Conservation (phyloP, 37 sponge, comb jelly and placozoan species). For the Mnemiopsis leidyi region DNA sequence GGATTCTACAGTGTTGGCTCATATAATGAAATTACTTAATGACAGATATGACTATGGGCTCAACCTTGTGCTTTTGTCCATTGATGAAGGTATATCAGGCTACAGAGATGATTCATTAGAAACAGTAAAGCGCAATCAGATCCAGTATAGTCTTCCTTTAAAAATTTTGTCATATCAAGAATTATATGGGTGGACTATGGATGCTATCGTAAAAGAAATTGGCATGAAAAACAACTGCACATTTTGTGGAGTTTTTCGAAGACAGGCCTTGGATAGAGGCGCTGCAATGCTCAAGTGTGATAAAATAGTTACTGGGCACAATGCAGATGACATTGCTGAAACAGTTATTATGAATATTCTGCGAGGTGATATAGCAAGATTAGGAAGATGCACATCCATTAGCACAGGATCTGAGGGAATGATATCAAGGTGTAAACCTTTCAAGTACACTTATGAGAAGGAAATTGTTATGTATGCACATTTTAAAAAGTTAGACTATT, state of each 20-base stretch:
- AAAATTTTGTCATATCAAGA: slow-evolving; percentile 94
- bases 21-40: slow-evolving; percentile 88
- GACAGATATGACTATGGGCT: slow-evolving; percentile 88
- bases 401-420: slow-evolving; percentile 87
- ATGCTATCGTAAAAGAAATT: slow-evolving; percentile 91
- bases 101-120: slow-evolving; percentile 97
- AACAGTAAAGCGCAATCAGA: slow-evolving; percentile 87
- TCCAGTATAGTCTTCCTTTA: slow-evolving; percentile 84
- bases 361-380: slow-evolving; percentile 92
- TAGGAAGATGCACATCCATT: slow-evolving; percentile 86
- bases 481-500: slow-evolving; percentile 96
- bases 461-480: slow-evolving; percentile 99
- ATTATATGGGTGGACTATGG: slow-evolving; percentile 99
- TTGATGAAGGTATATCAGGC: slow-evolving; percentile 97
- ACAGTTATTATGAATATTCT: slow-evolving; percentile 97
- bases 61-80: slow-evolving; percentile 79
- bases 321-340: slow-evolving; percentile 99
- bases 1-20: slow-evolving; percentile 96
- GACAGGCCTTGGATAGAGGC: slow-evolving; percentile 96
- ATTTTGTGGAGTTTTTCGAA: slow-evolving; percentile 97
- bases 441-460: slow-evolving; percentile 98
- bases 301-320: slow-evolving; percentile 96
- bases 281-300: slow-evolving; percentile 83
- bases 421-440: slow-evolving; percentile 92
- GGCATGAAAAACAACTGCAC: slow-evolving; percentile 96